These are phyloP conservation scores for Tridacna gigas DNA, from an alignment of 2,888 invertebrate genomes.

Conservation along the genomic window DNA sequence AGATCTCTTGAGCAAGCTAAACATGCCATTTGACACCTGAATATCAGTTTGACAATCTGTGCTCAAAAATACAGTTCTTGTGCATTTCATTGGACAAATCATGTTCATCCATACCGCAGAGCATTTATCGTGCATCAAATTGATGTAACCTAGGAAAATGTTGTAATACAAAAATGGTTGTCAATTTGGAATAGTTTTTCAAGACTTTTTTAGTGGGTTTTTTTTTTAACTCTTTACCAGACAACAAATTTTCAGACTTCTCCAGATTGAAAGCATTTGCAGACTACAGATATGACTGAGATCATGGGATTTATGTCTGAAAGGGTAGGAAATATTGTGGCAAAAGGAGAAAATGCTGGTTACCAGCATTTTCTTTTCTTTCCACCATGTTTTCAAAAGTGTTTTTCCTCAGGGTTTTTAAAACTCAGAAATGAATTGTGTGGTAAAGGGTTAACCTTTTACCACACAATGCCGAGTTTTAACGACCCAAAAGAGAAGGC, in stretches of 20 bases:
- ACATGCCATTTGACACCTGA: conserved; percentile 68
- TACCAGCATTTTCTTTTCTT: not conserved
- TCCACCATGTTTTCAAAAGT: not conserved
- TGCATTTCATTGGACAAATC: not conserved
- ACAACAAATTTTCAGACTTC: not conserved
- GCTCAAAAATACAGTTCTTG: not conserved
- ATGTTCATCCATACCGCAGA: not conserved
- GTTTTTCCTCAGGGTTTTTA: not conserved
- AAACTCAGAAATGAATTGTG: not conserved
- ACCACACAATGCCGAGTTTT: too few species aligned
- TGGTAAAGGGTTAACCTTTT: not conserved
- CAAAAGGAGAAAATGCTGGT: not conserved
- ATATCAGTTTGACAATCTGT: not conserved
- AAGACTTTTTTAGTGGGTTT: not conserved
- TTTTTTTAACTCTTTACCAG: not conserved
- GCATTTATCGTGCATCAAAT: not conserved
- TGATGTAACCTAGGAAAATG: not conserved
- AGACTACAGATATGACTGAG: not conserved
- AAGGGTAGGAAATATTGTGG: not conserved
- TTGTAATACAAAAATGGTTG: not conserved
- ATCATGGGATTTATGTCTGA: not conserved
- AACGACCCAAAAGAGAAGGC: not conserved
- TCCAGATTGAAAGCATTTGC: not conserved
- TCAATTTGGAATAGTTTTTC: not conserved
- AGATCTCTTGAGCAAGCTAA: conserved; percentile 70